Percentiles rank a stretch among this genome's conserved stretches.
phyloP scores from a whole-genome alignment of 2,797 vertebrate genomes.

The Yasuhikotakia modesta region DNA sequence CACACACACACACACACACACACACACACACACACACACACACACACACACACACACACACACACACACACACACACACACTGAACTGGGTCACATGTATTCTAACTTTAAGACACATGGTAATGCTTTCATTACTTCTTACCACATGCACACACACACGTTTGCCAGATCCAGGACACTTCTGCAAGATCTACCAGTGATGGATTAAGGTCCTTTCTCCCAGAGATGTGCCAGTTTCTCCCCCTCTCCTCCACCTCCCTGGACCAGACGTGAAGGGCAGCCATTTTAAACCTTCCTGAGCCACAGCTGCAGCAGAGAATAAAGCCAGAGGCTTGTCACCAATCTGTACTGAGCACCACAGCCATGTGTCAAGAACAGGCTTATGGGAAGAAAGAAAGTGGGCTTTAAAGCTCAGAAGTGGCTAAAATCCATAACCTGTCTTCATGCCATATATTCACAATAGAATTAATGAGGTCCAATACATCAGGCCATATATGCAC shows the following conservation, averaged over 20 bases:
- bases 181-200: slow-evolving; percentile 47
- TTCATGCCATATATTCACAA: slow-evolving; percentile 49
- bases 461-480: slow-evolving; percentile 36
- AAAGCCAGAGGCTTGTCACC: slow-evolving; percentile 47
- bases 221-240: slow-evolving; percentile 36
- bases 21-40: background rate
- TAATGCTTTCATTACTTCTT: background rate
- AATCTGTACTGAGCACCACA: slow-evolving; percentile 37
- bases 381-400: slow-evolving; percentile 16
- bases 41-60: background rate
- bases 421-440: slow-evolving; percentile 52
- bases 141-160: background rate
- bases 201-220: slow-evolving; percentile 52
- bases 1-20: background rate
- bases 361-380: slow-evolving; percentile 40
- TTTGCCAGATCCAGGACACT: slow-evolving; percentile 43
- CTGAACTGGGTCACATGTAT: slow-evolving; percentile 1
- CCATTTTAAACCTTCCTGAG: slow-evolving; percentile 49
- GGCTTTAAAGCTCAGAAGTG: slow-evolving; percentile 38
- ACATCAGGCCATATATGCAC: slow-evolving; percentile 47
- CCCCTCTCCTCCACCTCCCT: slow-evolving; percentile 15
- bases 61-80: background rate
- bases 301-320: slow-evolving; percentile 45
- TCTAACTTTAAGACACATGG: slow-evolving; percentile 12
- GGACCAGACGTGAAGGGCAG: slow-evolving; percentile 26